Conservation (phyloP, 1,140 invertebrate genomes). For the Drosophila tani region DNA sequence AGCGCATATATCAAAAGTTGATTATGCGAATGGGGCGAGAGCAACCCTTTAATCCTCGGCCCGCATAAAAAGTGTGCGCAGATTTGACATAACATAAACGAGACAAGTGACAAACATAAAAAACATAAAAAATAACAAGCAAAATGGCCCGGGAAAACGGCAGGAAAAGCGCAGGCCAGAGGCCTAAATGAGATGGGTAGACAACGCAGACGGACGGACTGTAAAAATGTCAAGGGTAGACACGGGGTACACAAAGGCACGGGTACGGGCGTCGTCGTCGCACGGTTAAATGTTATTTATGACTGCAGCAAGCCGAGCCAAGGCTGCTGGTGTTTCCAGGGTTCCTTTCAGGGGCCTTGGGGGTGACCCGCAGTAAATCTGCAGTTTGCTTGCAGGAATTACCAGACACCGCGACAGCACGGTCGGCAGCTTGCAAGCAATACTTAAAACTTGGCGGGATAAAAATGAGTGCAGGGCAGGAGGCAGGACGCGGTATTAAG, state of each 20-base stretch:
- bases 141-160: conserved; percentile 30
- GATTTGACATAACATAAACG: conserved; percentile 79
- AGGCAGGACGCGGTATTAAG: background rate
- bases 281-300: conserved; percentile 78
- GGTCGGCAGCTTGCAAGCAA: conserved; percentile 41
- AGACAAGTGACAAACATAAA: conserved; percentile 78
- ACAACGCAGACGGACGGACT: conserved; percentile 53
- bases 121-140: conserved; percentile 39
- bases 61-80: conserved; percentile 69
- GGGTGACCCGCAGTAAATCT: conserved; percentile 53
- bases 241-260: conserved; percentile 27
- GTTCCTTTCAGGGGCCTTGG: background rate
- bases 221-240: conserved; percentile 79
- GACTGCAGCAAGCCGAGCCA: conserved; percentile 54
- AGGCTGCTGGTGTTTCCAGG: conserved; percentile 4
- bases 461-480: conserved; percentile 11
- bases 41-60: conserved; percentile 52
- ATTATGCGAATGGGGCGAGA: conserved; percentile 65
- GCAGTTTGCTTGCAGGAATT: conserved; percentile 53
- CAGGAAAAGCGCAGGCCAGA: conserved; percentile 16
- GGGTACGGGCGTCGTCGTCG: conserved; percentile 8
- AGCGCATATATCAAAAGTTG: conserved; percentile 78
- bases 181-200: conserved; percentile 68
- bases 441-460: conserved; percentile 1
- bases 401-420: conserved; percentile 52